Base-by-base conservation (phyloP, 2,888 invertebrate species). In the Ecliptopera silaceata region DNA sequence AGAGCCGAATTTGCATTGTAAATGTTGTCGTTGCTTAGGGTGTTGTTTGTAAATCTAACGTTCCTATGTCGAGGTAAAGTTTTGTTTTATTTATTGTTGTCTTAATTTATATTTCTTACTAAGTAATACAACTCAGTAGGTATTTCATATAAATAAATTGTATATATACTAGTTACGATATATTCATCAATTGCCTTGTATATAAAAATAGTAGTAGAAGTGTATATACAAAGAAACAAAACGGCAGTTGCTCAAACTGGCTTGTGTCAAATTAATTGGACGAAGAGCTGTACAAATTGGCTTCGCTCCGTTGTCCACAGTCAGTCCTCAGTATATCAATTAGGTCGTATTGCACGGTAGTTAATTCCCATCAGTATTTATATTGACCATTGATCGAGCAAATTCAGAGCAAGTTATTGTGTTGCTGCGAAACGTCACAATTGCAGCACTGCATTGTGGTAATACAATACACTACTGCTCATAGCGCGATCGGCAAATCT, bases 251-350 rank as follows among this genome's bases (percentile, higher is more conserved):
- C 47, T 60, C 44, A 38, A 73, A 72, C 75, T 71, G 75, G 74
- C 79, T 74, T 76, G 77, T 73, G 69, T 77, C 74, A 72, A 72
- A 79, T 80, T 85, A 84, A 85, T 84, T 84, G 80, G 74, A 77
- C 69, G 71, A 75, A 77, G 77, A 74, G 69, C 72, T 72, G 69
- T 72, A 75, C 76, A 74, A 75, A 75, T 80, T 79, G 75, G 68
- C 74, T 74, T 61, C 68, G 73, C 64, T 71, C 72, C 71, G 68
- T 51, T 50, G 54, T 56, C 50, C 55, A 46, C 29, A 44, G 52
- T 39, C 46, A 44, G 55, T 72, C 71, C 72, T 77, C 78, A 77
- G 78, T 82, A 74, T 76, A 80, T 81, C 84, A 85, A 86, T 86
- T 87, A 83, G 78, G 75, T 74, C 75, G 74, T 74, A 78, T 76